Percentiles rank a stretch among this genome's conserved stretches.
Conservation (phyloP, 2,888 invertebrate species). For the Leuctra nigra region DNA sequence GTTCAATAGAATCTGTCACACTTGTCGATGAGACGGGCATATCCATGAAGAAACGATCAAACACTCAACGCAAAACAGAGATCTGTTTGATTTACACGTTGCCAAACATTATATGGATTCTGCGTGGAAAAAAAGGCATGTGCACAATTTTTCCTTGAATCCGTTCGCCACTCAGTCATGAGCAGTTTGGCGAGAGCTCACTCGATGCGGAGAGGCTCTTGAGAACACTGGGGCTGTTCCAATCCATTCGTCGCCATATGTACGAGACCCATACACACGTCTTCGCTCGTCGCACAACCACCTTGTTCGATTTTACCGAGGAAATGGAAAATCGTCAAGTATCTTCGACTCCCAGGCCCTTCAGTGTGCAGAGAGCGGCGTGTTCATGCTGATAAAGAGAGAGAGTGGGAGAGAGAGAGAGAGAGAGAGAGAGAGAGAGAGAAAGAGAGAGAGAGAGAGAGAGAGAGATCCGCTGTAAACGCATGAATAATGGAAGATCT, state of each 20-base stretch:
- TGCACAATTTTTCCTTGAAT: slow-evolving; percentile 1
- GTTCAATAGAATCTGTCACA: slow-evolving; percentile 13
- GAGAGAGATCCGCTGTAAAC: too few relatives aligned
- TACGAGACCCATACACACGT: background rate
- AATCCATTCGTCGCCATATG: too few relatives aligned
- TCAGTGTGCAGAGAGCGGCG: background rate
- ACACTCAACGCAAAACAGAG: too few relatives aligned
- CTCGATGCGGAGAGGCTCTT: too few relatives aligned
- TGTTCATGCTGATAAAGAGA: too few relatives aligned
- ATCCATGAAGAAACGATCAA: background rate
- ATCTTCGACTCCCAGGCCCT: background rate
- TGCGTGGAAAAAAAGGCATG: background rate
- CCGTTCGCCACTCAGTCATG: background rate
- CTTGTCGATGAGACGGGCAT: background rate
- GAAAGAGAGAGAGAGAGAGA: too few relatives aligned
- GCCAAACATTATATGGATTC: background rate
- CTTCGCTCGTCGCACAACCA: background rate
- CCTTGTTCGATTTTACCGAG: background rate
- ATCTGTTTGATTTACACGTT: background rate
- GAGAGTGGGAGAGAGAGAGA: too few relatives aligned
- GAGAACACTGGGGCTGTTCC: too few relatives aligned
- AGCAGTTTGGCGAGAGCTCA: slow-evolving; percentile 1
- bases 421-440: too few relatives aligned
- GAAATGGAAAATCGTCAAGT: slow-evolving; percentile 12
- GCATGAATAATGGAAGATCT: slow-evolving; percentile 5